Percentiles rank a stretch among this genome's conserved stretches.
Evolutionary conservation across 2,888 invertebrate genomes (phyloP).

Genomic region (Tachina lurida): DNA sequence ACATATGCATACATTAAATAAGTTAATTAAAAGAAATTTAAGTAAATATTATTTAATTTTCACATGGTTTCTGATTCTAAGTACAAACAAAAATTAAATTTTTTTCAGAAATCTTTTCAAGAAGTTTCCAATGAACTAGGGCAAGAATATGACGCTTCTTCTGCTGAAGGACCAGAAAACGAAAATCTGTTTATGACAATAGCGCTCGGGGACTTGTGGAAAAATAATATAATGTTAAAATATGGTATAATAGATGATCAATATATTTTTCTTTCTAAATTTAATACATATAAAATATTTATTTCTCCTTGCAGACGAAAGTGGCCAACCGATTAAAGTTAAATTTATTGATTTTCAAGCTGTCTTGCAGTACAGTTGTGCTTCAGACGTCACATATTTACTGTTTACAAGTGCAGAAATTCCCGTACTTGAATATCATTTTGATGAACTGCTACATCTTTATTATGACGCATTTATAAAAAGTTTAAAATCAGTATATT

Average conservation of each 20-base stretch:
- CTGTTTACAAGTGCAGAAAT: conserved; percentile 84
- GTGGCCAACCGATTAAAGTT: conserved; percentile 82
- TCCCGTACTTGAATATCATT: conserved; percentile 82
- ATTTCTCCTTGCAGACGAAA: conserved; percentile 72
- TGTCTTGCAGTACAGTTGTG: conserved; percentile 84
- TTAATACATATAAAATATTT: conserved; percentile 8
- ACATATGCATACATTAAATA: too few species aligned
- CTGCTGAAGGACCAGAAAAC: conserved; percentile 73
- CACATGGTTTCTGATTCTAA: too few species aligned
- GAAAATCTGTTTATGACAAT: conserved; percentile 84
- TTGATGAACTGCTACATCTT: conserved; percentile 83
- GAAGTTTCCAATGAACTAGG: too few species aligned
- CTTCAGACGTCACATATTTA: conserved; percentile 85
- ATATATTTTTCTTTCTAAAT: conserved; percentile 3
- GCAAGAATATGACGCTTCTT: conserved; percentile 72
- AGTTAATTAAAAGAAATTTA: too few species aligned
- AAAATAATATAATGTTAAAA: conserved; percentile 85
- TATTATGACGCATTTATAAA: conserved; percentile 84
- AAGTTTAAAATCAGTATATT: conserved; percentile 81
- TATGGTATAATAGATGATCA: conserved; percentile 78
- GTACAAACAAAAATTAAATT: too few species aligned
- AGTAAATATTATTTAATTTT: too few species aligned
- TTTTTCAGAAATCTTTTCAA: too few species aligned
- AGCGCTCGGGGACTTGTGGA: conserved; percentile 86
- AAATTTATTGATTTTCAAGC: conserved; percentile 86